phyloP scores from a whole-genome alignment of 2,113 vertebrate genomes.

The Tachysurus fulvidraco region DNA sequence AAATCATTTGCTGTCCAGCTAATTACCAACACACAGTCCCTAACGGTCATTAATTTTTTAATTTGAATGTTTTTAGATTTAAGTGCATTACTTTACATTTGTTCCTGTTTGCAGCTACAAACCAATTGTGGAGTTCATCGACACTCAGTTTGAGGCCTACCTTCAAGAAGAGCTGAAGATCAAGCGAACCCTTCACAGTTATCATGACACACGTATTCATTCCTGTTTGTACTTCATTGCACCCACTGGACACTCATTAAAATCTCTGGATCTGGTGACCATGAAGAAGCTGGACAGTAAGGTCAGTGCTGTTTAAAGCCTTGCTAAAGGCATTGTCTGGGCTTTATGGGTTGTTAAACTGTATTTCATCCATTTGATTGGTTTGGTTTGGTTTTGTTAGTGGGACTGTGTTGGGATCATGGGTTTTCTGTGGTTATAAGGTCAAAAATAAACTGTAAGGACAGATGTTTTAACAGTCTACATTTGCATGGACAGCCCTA shows the following conservation, averaged over 20 bases:
- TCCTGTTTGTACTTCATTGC: constrained; percentile 97
- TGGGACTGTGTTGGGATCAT: neutral
- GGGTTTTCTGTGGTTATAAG: neutral
- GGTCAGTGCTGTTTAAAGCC: constrained; percentile 68
- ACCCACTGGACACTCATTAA: constrained; percentile 94
- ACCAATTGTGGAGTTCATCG: constrained; percentile 96
- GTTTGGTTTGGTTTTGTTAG: neutral
- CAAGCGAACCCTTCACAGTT: constrained; percentile 90
- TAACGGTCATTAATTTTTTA: neutral
- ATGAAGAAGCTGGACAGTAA: constrained; percentile 99
- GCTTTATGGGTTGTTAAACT: neutral
- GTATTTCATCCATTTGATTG: neutral
- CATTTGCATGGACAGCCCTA: neutral
- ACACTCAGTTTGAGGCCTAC: constrained; percentile 95
- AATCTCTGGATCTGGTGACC: constrained; percentile 94
- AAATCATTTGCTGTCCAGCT: neutral
- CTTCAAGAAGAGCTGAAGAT: constrained; percentile 98
- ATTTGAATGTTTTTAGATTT: neutral
- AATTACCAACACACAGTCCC: neutral
- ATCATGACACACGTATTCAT: constrained; percentile 94
- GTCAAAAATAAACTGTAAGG: neutral
- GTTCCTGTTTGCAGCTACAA: constrained; percentile 82
- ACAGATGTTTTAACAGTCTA: neutral
- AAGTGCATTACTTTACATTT: neutral
- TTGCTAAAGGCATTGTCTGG: neutral